phyloP scores from a whole-genome alignment of 2,888 invertebrate genomes.

The Andrena hattorfiana region DNA sequence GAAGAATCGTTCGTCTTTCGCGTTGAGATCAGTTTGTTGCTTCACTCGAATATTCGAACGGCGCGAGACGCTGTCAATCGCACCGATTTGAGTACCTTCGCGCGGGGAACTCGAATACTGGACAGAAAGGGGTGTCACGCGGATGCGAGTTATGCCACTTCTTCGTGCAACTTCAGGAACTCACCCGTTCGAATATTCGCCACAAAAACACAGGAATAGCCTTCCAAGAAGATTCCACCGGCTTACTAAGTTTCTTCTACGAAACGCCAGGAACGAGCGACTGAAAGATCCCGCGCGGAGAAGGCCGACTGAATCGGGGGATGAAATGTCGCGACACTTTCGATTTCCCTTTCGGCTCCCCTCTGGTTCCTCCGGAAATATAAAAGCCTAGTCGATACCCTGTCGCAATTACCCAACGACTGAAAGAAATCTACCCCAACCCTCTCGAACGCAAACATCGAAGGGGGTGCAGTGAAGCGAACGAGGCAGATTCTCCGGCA shows the following conservation, averaged over 20 bases:
- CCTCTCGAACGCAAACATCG: too few relatives aligned
- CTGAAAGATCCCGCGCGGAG: slow-evolving; percentile 11
- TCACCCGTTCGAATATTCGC: background rate
- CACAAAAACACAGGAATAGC: background rate
- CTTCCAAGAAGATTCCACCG: background rate
- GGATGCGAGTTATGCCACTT: background rate
- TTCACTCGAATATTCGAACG: background rate
- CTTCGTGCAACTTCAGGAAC: background rate
- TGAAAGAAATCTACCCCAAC: too few relatives aligned
- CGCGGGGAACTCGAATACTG: background rate
- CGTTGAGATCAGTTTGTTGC: slow-evolving; percentile 1
- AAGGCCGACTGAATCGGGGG: background rate
- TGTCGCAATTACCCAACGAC: background rate
- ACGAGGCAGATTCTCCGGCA: too few relatives aligned
- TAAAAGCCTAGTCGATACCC: background rate
- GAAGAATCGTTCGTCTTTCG: background rate
- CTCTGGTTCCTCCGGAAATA: background rate
- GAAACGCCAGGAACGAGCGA: background rate
- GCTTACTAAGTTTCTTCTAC: background rate
- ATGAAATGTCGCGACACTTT: slow-evolving; percentile 14
- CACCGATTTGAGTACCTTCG: background rate
- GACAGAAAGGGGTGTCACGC: background rate
- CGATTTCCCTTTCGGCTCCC: background rate
- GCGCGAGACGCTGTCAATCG: background rate
- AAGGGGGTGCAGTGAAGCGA: too few relatives aligned